Base-by-base conservation (phyloP, 2,113 vertebrate genomes). In the Microcebus jonahi region DNA sequence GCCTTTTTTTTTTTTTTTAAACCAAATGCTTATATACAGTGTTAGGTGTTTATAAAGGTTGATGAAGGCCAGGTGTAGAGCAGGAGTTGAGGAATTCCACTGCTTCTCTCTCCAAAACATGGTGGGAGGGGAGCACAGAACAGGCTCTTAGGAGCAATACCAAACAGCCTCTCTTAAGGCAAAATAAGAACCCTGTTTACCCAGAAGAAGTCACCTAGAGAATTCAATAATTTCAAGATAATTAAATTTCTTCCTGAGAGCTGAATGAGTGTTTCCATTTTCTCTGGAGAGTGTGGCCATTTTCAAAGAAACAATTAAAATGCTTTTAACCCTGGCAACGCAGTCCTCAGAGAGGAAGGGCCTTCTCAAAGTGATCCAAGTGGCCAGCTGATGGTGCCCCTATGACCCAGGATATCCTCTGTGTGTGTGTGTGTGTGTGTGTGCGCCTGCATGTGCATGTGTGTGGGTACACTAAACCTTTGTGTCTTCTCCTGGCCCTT, bases 191-290 rank as follows among this genome's bases (percentile, higher is more conserved):
- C 25, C 20, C 61, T 80, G 45, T 83, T 93, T 88, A 73, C 67
- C 63, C 31, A 25, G 63, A 92, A 53, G 34, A 92, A 53, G 34
- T 84, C 83, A 76, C 48, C 53, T 77, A 86, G 88, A 94, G 57
- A 96, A 95, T 81, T 95, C 75, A 90, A 27, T 91, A 59, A 95
- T 80, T 93, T 95, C 67, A 82, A 67, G 31, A 79, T 90, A 95
- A 96, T 97, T 95, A 95, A 75, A 95, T 89, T 92, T 18, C 63
- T 96, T 89, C 83, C 34, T 77, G 70, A 91, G 95, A 76, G 45
- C 12, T 89, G 27, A 59, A 50, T 31, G 31, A 45, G 85, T 23
- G 39, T 42, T 75, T 91, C 36, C 73, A 27, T 92, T 88, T 88
- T 55, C 91, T 97, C 79, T 67, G 48, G 90, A 96, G 94, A 95